Conservation (phyloP, 1,140 invertebrate genomes). For the Meloidogyne floridensis region DNA sequence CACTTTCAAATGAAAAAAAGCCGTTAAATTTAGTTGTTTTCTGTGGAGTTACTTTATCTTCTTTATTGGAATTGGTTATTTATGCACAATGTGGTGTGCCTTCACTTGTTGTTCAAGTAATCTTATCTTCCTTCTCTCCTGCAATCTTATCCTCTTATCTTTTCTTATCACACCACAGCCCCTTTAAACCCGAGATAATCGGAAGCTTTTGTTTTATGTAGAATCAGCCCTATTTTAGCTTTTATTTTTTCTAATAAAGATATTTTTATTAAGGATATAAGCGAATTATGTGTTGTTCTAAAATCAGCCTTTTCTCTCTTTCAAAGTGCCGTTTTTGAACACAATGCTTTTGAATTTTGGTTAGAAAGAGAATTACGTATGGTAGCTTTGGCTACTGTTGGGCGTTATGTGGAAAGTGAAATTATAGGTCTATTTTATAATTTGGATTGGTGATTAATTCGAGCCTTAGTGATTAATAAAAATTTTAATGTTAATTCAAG, state of each 20-base stretch:
- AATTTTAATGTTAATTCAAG: too few species aligned
- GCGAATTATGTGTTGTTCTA: slow-evolving; percentile 56
- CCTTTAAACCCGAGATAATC: neutral
- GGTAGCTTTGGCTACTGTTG: slow-evolving; percentile 25
- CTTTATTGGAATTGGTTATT: slow-evolving; percentile 46
- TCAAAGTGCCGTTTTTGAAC: slow-evolving; percentile 48
- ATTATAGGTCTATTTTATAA: neutral
- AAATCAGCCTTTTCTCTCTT: slow-evolving; percentile 44
- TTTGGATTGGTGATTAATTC: too few species aligned
- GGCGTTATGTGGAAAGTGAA: slow-evolving; percentile 17
- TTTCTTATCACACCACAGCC: neutral
- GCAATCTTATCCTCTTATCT: too few species aligned
- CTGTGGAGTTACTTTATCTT: slow-evolving; percentile 46
- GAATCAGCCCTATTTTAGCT: too few species aligned
- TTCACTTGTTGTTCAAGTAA: slow-evolving; percentile 52
- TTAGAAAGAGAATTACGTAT: slow-evolving; percentile 36
- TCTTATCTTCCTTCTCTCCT: too few species aligned
- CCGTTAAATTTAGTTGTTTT: slow-evolving; percentile 60
- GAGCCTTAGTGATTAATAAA: too few species aligned
- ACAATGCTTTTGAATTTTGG: slow-evolving; percentile 48
- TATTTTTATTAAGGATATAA: slow-evolving; percentile 46
- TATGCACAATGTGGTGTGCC: slow-evolving; percentile 59
- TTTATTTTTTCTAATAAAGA: neutral
- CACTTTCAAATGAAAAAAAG: slow-evolving; percentile 46
- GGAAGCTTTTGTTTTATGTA: too few species aligned